These are phyloP conservation scores for Podotricha telesiphe DNA, from an alignment of 2,888 invertebrate species.

Conservation along the genomic window DNA sequence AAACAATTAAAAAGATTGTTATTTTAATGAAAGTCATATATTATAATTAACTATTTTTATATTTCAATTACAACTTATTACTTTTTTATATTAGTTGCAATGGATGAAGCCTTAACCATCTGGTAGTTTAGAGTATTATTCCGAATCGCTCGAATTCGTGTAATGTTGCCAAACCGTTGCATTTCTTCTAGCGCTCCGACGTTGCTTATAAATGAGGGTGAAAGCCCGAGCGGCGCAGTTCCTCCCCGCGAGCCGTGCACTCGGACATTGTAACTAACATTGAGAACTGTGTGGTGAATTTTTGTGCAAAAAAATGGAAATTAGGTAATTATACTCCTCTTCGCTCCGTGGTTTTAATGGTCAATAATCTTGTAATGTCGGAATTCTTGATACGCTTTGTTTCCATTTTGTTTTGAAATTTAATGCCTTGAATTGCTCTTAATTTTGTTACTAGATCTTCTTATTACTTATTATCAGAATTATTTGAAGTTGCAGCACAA, in stretches of 20 bases:
- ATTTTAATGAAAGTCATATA: too few relatives aligned
- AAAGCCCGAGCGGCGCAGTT: constrained; percentile 70
- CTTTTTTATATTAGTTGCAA: neutral
- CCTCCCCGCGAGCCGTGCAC: constrained; percentile 17
- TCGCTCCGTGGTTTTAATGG: constrained; percentile 28
- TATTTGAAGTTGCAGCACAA: neutral
- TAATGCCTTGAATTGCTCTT: constrained; percentile 1
- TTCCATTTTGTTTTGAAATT: constrained; percentile 20
- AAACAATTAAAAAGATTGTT: too few relatives aligned
- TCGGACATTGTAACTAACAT: constrained; percentile 47
- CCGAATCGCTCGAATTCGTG: constrained; percentile 66
- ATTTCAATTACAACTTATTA: neutral
- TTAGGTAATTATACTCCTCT: constrained; percentile 64
- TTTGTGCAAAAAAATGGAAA: constrained; percentile 58
- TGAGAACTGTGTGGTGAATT: constrained; percentile 53
- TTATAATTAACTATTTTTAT: too few relatives aligned
- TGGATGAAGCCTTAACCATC: neutral
- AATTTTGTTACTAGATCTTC: constrained; percentile 7
- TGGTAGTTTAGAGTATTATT: constrained; percentile 40
- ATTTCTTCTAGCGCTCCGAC: constrained; percentile 65
- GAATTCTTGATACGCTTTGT: constrained; percentile 30
- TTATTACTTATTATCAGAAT: neutral
- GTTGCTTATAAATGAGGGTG: constrained; percentile 79
- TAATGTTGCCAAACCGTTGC: constrained; percentile 71
- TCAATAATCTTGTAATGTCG: constrained; percentile 17